Evolutionary conservation across 2,113 vertebrate genomes (phyloP), one percentile per base, ranked within the genome.

Genomic region (Ictidomys tridecemlineatus): DNA sequence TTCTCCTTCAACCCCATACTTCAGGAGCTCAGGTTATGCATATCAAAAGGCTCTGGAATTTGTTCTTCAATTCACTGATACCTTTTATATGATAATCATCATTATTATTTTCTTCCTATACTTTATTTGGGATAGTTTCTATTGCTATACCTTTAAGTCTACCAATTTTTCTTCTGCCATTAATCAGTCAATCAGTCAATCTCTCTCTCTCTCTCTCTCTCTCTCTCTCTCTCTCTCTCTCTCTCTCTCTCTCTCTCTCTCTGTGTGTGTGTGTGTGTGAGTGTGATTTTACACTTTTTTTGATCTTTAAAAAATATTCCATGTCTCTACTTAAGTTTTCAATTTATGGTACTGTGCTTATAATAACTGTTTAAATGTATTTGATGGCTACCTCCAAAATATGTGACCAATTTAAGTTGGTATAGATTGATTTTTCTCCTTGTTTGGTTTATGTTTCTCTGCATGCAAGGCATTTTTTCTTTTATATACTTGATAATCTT

Each of bases 81-180:
- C 2, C 8, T 87, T 32, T 77, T 74, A 37, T 3, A 77, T 42
- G 39, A 42, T 42, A 65, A 26, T 61, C 8, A 9, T 61, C 22
- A 28, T 58, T 61, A 26, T 65, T 67, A 32, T 91, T 58, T 85
- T 89, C 85, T 86, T 24, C 53, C 13, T 85, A 34, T 61, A 84
- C 8, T 61, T 93, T 20, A 61, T 92, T 83, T 83, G 51, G 51
- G 17, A 83, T 87, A 84, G 28, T 91, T 95, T 84, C 37, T 88
- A 61, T 79, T 79, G 58, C 37, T 78, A 26, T 91, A 5, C 67
- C 69, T 39, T 85, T 69, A 87, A 82, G 16, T 34, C 28, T 42
- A 76, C 11, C 51, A 82, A 7, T 74, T 2, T 82, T 82, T 84
- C 12, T n/a, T 80, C 63, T 86, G 3, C 12, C 70, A 4, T 72